phyloP scores from a whole-genome alignment of 2,888 invertebrate species.

The Crioceris asparagi region DNA sequence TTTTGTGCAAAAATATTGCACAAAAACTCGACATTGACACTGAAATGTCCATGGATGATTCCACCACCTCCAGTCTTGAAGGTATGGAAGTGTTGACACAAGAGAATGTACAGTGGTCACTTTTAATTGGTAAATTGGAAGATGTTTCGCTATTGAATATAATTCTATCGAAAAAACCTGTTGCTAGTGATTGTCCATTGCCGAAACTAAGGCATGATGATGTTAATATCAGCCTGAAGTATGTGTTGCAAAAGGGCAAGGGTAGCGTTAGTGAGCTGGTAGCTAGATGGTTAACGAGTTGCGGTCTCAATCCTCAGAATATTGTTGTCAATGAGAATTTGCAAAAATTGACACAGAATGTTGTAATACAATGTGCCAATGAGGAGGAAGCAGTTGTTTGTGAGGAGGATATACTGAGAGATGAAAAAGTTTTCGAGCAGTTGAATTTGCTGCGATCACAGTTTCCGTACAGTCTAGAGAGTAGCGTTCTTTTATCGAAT shows the following conservation, averaged over 20 bases:
- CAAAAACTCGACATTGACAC: constrained; percentile 40
- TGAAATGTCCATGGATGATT: constrained; percentile 28
- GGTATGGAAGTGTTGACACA: constrained; percentile 54
- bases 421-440: constrained; percentile 47
- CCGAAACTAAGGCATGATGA: constrained; percentile 46
- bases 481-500: constrained; percentile 70
- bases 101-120: constrained; percentile 78
- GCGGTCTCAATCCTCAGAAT: constrained; percentile 57
- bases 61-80: constrained; percentile 30
- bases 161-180: constrained; percentile 47
- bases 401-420: neutral
- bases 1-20: constrained; percentile 70
- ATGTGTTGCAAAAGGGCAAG: constrained; percentile 51
- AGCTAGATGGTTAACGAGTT: constrained; percentile 72
- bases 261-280: constrained; percentile 85
- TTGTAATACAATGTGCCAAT: constrained; percentile 15
- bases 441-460: constrained; percentile 56
- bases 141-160: constrained; percentile 73
- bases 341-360: constrained; percentile 13
- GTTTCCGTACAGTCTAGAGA: constrained; percentile 77
- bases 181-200: constrained; percentile 31
- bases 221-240: constrained; percentile 54
- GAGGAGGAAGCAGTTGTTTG: constrained; percentile 7
- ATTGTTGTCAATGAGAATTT: constrained; percentile 45
- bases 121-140: constrained; percentile 79